These are phyloP conservation scores for Macrotrachela quadricornifera DNA, from an alignment of 1,140 invertebrate genomes.

Conservation along the genomic window DNA sequence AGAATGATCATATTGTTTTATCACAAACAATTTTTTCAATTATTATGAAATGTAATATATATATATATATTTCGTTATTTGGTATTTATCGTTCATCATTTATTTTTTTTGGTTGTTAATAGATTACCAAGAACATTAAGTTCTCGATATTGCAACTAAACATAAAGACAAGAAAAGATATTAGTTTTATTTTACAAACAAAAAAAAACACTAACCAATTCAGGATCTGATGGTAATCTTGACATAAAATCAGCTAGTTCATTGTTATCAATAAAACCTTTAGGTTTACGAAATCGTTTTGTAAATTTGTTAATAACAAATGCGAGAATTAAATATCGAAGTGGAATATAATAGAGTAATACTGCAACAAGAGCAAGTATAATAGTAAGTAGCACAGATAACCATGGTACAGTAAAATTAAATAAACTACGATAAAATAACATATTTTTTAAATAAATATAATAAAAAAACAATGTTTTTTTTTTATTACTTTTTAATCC, in stretches of 20 bases:
- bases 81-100: no score
- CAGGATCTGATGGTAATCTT: constrained; percentile 77
- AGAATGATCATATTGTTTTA: no score
- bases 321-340: constrained; percentile 52
- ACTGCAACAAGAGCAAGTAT: constrained; percentile 43
- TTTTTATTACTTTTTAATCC: constrained; percentile 61
- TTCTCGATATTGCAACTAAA: no score
- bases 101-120: no score
- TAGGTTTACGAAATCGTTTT: constrained; percentile 67
- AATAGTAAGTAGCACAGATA: constrained; percentile 71
- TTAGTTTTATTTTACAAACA: no score
- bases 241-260: constrained; percentile 85
- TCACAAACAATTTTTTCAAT: no score
- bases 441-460: constrained; percentile 7
- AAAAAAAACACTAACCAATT: constrained; percentile 33
- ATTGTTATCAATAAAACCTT: constrained; percentile 75
- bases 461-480: no score
- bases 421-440: constrained; percentile 49
- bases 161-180: no score
- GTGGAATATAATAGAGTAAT: constrained; percentile 68
- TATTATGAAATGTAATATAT: no score
- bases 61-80: no score
- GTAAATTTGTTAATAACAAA: constrained; percentile 60
- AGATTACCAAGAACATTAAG: no score
- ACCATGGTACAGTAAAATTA: constrained; percentile 86